Conservation (phyloP, 2,888 invertebrate genomes). For the Ecdyonurus torrentis region DNA sequence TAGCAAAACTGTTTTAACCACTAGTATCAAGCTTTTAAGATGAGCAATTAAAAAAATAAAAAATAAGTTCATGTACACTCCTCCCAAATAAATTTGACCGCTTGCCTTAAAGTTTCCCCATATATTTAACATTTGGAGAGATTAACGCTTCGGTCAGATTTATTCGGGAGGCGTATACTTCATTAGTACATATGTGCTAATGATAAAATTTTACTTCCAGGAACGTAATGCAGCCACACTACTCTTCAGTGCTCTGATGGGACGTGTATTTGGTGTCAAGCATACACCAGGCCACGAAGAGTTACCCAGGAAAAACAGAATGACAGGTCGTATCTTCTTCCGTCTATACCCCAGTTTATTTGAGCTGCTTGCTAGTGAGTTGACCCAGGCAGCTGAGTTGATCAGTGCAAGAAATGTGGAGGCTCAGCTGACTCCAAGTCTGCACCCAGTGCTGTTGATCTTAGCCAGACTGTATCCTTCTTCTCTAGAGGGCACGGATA, state of each 20-base stretch:
- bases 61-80: too few relatives aligned
- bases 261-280: constrained; percentile 72
- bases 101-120: too few relatives aligned
- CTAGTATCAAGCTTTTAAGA: too few relatives aligned
- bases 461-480: constrained; percentile 63
- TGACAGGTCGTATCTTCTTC: constrained; percentile 54
- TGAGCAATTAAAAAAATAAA: too few relatives aligned
- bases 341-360: constrained; percentile 46
- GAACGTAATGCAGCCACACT: constrained; percentile 76
- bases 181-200: too few relatives aligned
- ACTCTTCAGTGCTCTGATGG: constrained; percentile 64
- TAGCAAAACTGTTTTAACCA: too few relatives aligned
- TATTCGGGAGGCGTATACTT: too few relatives aligned
- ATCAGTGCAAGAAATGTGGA: neutral
- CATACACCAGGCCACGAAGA: constrained; percentile 30
- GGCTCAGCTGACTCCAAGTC: constrained; percentile 27
- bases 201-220: too few relatives aligned
- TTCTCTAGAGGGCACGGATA: constrained; percentile 48
- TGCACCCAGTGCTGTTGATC: constrained; percentile 63
- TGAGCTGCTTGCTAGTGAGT: constrained; percentile 34
- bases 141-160: too few relatives aligned
- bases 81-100: too few relatives aligned
- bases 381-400: constrained; percentile 18
- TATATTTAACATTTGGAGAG: too few relatives aligned
- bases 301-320: constrained; percentile 29